These are phyloP conservation scores for Eulacestoma nigropectus DNA, from an alignment of 2,113 vertebrate genomes.

Conservation along the genomic window DNA sequence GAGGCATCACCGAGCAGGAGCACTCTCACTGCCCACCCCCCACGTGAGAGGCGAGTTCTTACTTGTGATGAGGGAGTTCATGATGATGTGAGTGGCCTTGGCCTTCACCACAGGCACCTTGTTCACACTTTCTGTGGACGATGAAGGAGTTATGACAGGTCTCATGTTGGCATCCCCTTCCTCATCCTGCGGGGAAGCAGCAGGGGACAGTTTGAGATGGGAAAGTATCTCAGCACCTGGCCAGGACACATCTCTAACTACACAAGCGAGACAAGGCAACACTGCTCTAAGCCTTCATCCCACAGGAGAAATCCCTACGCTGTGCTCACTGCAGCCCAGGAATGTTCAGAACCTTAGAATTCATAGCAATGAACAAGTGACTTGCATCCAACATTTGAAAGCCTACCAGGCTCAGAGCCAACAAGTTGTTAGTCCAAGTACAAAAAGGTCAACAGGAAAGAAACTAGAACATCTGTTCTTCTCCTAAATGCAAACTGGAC, in stretches of 20 bases:
- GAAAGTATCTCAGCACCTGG: neutral
- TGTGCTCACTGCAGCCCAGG: neutral
- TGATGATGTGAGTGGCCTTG: conserved; percentile 88
- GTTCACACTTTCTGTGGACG: conserved; percentile 41
- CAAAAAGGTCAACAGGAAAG: neutral
- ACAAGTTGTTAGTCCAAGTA: neutral
- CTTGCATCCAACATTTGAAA: neutral
- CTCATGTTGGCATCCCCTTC: conserved; percentile 66
- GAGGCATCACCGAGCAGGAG: neutral
- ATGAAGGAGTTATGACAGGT: conserved; percentile 42
- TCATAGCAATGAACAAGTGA: neutral
- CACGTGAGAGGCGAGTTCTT: conserved; percentile 60
- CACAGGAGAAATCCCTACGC: accelerated
- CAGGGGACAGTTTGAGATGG: neutral
- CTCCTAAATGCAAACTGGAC: neutral
- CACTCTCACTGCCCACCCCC: neutral
- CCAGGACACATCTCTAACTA: neutral
- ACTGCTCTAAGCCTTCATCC: neutral
- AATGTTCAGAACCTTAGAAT: neutral
- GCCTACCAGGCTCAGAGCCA: neutral
- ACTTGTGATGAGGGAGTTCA: conserved; percentile 92
- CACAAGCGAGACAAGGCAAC: neutral
- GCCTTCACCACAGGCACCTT: conserved; percentile 87
- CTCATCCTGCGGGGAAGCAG: conserved; percentile 74
- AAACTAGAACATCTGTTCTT: neutral